Evolutionary conservation across 2,113 vertebrate genomes (phyloP).

Genomic region (Tautogolabrus adspersus): DNA sequence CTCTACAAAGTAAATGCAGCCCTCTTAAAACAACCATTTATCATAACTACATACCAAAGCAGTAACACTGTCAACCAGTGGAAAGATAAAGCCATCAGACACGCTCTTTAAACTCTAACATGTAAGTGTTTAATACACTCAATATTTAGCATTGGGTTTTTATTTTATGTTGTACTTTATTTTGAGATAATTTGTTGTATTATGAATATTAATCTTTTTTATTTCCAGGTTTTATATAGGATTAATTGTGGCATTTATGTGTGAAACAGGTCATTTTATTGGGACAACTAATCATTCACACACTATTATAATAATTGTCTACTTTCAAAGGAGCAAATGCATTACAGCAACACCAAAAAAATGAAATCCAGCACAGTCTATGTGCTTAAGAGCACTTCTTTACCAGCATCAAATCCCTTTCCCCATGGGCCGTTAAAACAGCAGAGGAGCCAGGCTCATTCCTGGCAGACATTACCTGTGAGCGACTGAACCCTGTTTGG

Average conservation of each 20-base stretch:
- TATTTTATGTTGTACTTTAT: conserved; percentile 13
- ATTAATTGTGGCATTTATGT: background rate
- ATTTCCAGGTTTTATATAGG: background rate
- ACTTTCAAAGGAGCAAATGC: conserved; percentile 90
- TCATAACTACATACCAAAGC: conserved; percentile 78
- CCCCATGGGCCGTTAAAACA: conserved; percentile 89
- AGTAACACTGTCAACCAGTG: conserved; percentile 72
- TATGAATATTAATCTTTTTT: background rate
- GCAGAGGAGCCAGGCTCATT: conserved; percentile 90
- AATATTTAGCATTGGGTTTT: conserved; percentile 38
- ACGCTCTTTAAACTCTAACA: conserved; percentile 60
- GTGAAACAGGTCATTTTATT: conserved; percentile 14
- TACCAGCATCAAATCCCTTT: conserved; percentile 88
- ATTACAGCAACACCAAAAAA: conserved; percentile 91
- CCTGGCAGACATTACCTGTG: conserved; percentile 94
- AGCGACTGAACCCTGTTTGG: conserved; percentile 93
- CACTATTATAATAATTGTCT: conserved; percentile 88
- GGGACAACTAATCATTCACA: conserved; percentile 78
- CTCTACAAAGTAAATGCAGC: conserved; percentile 83
- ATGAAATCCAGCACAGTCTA: conserved; percentile 90
- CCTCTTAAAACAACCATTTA: conserved; percentile 83
- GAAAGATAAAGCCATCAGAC: conserved; percentile 72
- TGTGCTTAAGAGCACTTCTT: conserved; percentile 89
- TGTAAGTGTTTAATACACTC: conserved; percentile 27
- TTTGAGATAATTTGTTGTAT: conserved; percentile 9